Conservation (phyloP, 1,140 invertebrate genomes). For the Pseudomyrmex pallidus region DNA sequence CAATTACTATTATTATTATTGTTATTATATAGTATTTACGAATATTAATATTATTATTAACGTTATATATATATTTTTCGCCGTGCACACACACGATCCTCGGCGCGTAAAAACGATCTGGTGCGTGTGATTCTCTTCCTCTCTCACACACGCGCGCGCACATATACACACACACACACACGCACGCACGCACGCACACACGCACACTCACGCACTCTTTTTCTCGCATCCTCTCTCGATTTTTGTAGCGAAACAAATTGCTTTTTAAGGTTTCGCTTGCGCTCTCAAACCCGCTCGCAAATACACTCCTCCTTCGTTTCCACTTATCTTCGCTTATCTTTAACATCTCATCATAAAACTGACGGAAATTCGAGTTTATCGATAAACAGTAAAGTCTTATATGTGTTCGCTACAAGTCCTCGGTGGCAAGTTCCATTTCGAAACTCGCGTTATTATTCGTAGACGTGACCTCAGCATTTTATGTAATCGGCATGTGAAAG, state of each 20-base stretch:
- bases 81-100: conserved; percentile 44
- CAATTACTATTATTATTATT: conserved; percentile 57
- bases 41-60: conserved; percentile 52
- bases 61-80: conserved; percentile 29
- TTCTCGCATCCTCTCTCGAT: conserved; percentile 14
- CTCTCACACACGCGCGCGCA: not conserved
- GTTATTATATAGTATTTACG: conserved; percentile 38
- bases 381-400: conserved; percentile 1
- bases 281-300: conserved; percentile 13
- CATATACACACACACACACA: not conserved
- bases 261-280: not conserved
- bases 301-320: conserved; percentile 29
- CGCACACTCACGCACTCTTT: not conserved
- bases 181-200: not conserved
- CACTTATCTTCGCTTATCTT: conserved; percentile 29
- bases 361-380: conserved; percentile 22
- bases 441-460: conserved; percentile 2
- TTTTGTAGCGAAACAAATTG: conserved; percentile 10
- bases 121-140: conserved; percentile 21
- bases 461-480: conserved; percentile 12
- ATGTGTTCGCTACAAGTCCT: not conserved
- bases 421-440: conserved; percentile 27
- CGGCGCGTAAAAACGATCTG: conserved; percentile 40
- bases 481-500: not conserved
- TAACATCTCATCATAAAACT: conserved; percentile 33